Base-by-base conservation (phyloP, 2,888 invertebrate species). In the Callyntrura sp. region DNA sequence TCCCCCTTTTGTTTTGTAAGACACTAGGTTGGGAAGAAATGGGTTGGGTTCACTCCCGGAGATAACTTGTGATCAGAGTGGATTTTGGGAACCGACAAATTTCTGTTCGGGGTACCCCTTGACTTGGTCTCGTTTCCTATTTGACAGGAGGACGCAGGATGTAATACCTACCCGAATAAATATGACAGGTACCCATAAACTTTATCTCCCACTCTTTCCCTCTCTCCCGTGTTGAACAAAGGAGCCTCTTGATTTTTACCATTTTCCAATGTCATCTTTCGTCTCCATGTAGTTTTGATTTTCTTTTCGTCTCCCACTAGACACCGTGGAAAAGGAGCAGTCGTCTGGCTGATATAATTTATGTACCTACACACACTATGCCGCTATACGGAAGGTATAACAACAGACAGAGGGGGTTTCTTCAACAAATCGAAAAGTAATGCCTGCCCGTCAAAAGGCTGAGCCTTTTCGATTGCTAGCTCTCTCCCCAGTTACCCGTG, bases 1-100 rank as follows among this genome's bases (percentile, higher is more conserved):
- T 20, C 60, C 51, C 14, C 48, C 48, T 23, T 48, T 17, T 78
- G 9, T 28, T 25, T 2, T 25, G n/a, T n/a, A n/a, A n/a, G n/a
- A n/a, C n/a, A n/a, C n/a, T n/a, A n/a, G n/a, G n/a, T n/a, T n/a
- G n/a, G n/a, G n/a, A n/a, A n/a, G n/a, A n/a, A n/a, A n/a, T n/a
- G n/a, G n/a, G n/a, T n/a, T n/a, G n/a, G n/a, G n/a, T n/a, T n/a
- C n/a, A n/a, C n/a, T n/a, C n/a, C n/a, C n/a, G n/a, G n/a, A n/a
- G n/a, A n/a, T n/a, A n/a, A n/a, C n/a, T 81, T 70, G 20, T 68
- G 87, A 68, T 87, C 87, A 57, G 48, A 65, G n/a, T 65, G 86
- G 86, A 86, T 86, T 78, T 78, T 65, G 51, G 14, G 62, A 65
- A 68, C 68, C 81, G 87, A 87, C 87, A 87, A 86, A 87, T 87